Base-by-base conservation (phyloP, 2,797 vertebrate genomes). In the Cynopterus sphinx region DNA sequence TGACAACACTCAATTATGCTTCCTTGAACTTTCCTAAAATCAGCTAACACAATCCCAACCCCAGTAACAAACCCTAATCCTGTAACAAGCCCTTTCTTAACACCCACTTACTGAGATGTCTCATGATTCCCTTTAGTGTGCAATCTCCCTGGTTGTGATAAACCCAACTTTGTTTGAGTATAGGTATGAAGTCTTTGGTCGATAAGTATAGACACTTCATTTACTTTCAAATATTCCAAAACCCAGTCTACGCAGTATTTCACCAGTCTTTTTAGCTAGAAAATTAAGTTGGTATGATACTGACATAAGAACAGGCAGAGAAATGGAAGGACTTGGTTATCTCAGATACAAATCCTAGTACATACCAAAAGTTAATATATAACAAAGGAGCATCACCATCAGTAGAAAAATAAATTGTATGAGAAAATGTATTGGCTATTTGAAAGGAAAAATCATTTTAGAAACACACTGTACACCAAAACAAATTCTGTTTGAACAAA, bases 171-270 rank as follows among this genome's bases (percentile, higher is more conserved):
- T 51, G 8, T 71, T 59, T 70, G 15, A 93, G 28, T 26, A 57
- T 3, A 87, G 6, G 21, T 61, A 63, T 81, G 19, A 9, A 86
- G 13, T 86, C 74, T 83, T 78, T 79, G 31, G n/a, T 57, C 82
- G 10, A 89, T 75, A 31, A 53, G 39, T 39, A 94, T 6, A 77
- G 16, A 51, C 9, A 85, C 24, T 68, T 7, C 31, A 67, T 82
- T 94, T 92, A 24, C 39, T 71, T 77, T 92, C 36, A 86, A 94
- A 94, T 61, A 84, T 61, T 93, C 49, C 33, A 91, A 78, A 95
- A 84, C 13, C 12, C 36, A 79, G 28, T 39, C 26, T 87, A 81
- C 9, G 43, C 26, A 82, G 16, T 68, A 88, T 91, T 91, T 88
- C 28, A 46, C 36, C 57, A 33, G 19, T 59, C 77, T 74, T 83